These are phyloP conservation scores for Mythimna albipuncta DNA, from an alignment of 2,888 invertebrate genomes.

Conservation along the genomic window DNA sequence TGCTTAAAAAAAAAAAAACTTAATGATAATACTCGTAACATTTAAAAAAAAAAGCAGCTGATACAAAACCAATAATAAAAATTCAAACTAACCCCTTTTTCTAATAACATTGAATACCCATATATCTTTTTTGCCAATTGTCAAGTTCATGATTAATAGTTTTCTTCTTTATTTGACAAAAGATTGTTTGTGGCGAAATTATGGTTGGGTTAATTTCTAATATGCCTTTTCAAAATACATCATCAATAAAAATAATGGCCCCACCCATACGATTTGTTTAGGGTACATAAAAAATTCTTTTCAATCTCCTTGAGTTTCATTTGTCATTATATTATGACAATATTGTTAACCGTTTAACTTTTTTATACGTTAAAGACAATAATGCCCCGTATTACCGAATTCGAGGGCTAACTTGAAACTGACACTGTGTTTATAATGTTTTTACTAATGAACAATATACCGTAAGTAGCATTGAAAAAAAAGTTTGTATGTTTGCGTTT, in stretches of 20 bases:
- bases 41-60: conserved; percentile 7
- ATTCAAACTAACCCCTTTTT: conserved; percentile 55
- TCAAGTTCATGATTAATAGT: conserved; percentile 80
- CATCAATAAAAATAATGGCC: conserved; percentile 70
- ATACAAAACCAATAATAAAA: conserved; percentile 35
- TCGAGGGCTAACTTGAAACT: background rate
- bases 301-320: conserved; percentile 21
- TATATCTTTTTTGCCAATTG: conserved; percentile 70
- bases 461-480: too few relatives aligned
- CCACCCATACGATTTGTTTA: conserved; percentile 78
- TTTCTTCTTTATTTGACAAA: conserved; percentile 68
- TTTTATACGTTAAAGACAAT: background rate
- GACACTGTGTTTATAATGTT: too few relatives aligned
- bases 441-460: too few relatives aligned
- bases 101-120: conserved; percentile 49
- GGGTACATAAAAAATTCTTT: conserved; percentile 56
- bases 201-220: conserved; percentile 76
- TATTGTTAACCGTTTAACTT: conserved; percentile 1
- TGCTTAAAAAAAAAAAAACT: background rate
- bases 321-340: conserved; percentile 38
- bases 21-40: background rate
- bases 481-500: too few relatives aligned
- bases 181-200: conserved; percentile 83
- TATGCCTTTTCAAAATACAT: conserved; percentile 62
- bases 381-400: background rate